These are phyloP conservation scores for Apodemus agrarius DNA, from an alignment of 2,797 vertebrate genomes.

Conservation along the genomic window DNA sequence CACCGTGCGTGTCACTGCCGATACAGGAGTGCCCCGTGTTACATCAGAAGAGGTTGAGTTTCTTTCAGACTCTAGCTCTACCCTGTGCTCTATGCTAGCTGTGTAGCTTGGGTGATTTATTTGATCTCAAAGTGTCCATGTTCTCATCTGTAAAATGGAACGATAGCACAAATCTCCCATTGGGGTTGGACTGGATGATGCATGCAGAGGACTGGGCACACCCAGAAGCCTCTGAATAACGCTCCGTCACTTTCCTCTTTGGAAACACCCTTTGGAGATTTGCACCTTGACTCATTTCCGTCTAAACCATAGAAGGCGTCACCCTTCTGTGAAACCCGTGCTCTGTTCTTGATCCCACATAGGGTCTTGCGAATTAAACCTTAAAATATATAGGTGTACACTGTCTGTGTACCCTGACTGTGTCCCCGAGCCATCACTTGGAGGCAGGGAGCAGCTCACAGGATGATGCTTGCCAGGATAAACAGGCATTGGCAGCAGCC, in stretches of 20 bases:
- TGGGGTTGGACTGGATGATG: not conserved
- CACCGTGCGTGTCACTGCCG: not conserved
- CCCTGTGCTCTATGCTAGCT: not conserved
- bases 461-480: slow-evolving; percentile 52
- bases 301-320: not conserved
- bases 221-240: not conserved
- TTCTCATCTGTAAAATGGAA: slow-evolving; percentile 21
- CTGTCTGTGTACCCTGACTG: slow-evolving; percentile 20
- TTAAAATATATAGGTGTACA: not conserved
- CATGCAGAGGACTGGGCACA: not conserved
- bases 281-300: not conserved
- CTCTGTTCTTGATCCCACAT: not conserved
- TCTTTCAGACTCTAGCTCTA: not conserved
- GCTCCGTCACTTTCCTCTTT: not conserved
- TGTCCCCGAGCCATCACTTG: not conserved
- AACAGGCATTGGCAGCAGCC: slow-evolving; percentile 7
- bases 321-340: not conserved
- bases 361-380: not conserved
- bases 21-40: too few species aligned
- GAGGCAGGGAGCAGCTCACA: not conserved
- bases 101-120: not conserved
- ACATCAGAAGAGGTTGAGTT: not conserved
- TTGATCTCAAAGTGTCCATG: not conserved
- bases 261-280: not conserved
- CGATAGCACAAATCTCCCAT: not conserved